Percentiles rank a stretch among this genome's conserved stretches.
These are phyloP conservation scores for Crossaster papposus DNA, from an alignment of 53 echinoderm and acorn worm genomes.

Conservation along the genomic window DNA sequence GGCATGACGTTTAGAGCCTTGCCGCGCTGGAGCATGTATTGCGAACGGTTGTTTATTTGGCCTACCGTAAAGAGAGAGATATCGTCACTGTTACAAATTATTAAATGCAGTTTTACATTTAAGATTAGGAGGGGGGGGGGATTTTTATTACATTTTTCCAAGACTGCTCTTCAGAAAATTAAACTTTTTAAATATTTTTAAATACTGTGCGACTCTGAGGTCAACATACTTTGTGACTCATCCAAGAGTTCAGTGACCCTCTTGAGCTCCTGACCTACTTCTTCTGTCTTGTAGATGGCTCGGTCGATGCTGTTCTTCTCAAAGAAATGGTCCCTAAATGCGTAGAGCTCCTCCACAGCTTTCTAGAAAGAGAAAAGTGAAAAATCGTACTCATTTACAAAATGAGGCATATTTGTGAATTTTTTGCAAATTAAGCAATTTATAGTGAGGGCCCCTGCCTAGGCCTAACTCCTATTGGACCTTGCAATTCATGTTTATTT, in stretches of 20 bases:
- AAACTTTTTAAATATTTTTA: too few relatives aligned
- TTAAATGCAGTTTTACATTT: too few relatives aligned
- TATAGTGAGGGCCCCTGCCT: too few relatives aligned
- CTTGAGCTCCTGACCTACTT: slow-evolving; percentile 79
- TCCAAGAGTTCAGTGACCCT: slow-evolving; percentile 71
- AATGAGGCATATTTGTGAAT: too few relatives aligned
- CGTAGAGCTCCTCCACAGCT: slow-evolving; percentile 87
- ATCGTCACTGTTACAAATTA: not conserved
- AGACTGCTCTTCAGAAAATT: not conserved
- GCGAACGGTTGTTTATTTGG: slow-evolving; percentile 70
- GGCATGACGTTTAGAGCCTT: slow-evolving; percentile 91
- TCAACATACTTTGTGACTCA: slow-evolving; percentile 70
- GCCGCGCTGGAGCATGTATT: slow-evolving; percentile 81
- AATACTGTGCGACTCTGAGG: not conserved
- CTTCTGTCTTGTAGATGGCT: slow-evolving; percentile 93
- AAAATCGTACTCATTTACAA: not conserved
- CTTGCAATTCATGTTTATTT: too few relatives aligned
- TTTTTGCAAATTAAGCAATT: too few relatives aligned
- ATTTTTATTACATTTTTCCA: not conserved
- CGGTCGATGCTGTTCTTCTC: slow-evolving; percentile 84
- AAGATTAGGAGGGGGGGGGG: not conserved
- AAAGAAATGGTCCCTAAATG: slow-evolving; percentile 97
- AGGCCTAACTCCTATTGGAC: too few relatives aligned
- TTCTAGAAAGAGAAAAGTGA: slow-evolving; percentile 57
- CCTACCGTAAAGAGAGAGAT: too few relatives aligned